Conservation (phyloP, 1,140 invertebrate genomes). For the Drosophila parabipectinata region DNA sequence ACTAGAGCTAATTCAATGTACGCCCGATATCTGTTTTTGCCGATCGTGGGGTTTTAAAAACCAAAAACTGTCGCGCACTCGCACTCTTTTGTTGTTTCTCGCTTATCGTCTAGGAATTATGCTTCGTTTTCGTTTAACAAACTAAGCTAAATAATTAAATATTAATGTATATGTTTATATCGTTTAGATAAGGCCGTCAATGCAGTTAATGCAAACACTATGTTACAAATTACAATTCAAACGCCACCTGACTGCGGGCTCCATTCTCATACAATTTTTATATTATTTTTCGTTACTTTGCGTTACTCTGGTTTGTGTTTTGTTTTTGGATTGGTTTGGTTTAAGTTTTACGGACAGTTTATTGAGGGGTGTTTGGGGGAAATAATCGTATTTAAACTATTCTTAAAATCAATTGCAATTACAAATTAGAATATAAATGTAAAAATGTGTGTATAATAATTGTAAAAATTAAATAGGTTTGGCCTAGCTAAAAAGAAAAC, state of each 20-base stretch:
- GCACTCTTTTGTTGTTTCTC: constrained; percentile 8
- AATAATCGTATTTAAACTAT: constrained; percentile 54
- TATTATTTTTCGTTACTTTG: constrained; percentile 12
- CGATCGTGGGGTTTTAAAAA: constrained; percentile 63
- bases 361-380: constrained; percentile 28
- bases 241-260: constrained; percentile 51
- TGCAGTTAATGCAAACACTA: constrained; percentile 75
- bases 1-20: constrained; percentile 72
- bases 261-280: constrained; percentile 14
- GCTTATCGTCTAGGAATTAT: constrained; percentile 66
- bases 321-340: constrained; percentile 78
- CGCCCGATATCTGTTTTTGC: constrained; percentile 37
- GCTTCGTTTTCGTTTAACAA: constrained; percentile 74
- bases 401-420: constrained; percentile 51
- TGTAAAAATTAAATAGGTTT: constrained; percentile 34
- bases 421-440: constrained; percentile 45
- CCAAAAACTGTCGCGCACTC: constrained; percentile 21
- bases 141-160: constrained; percentile 77
- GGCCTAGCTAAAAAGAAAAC: constrained; percentile 64
- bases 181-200: constrained; percentile 80
- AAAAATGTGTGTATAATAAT: constrained; percentile 25
- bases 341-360: constrained; percentile 68
- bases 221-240: constrained; percentile 71
- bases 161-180: constrained; percentile 67
- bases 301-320: constrained; percentile 38